These are phyloP conservation scores for Pediacus dermestoides DNA, from an alignment of 2,888 invertebrate species.

Conservation along the genomic window DNA sequence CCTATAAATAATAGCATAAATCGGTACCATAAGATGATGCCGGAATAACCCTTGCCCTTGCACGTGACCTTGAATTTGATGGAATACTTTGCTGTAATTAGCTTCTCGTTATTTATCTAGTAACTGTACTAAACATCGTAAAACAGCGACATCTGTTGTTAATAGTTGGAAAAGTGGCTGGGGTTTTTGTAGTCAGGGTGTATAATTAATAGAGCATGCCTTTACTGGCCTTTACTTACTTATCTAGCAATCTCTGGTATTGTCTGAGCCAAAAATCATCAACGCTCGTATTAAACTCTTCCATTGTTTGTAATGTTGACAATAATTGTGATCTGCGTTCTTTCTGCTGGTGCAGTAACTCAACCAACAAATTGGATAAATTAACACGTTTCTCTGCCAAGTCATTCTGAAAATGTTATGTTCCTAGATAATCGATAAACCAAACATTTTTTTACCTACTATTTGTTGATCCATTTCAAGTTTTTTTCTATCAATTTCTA, in stretches of 20 bases:
- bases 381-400: constrained; percentile 65
- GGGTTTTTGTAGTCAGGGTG: too few species aligned
- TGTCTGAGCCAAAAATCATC: constrained; percentile 74
- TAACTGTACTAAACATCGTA: too few species aligned
- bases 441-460: constrained; percentile 45
- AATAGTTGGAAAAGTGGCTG: too few species aligned
- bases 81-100: too few species aligned
- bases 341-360: constrained; percentile 66
- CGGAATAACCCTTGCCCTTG: too few species aligned
- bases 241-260: constrained; percentile 78
- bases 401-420: constrained; percentile 54
- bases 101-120: too few species aligned
- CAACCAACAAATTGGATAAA: constrained; percentile 64
- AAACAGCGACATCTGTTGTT: too few species aligned
- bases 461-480: constrained; percentile 65
- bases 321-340: constrained; percentile 63
- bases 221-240: constrained; percentile 29
- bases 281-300: constrained; percentile 53
- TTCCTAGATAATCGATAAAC: constrained; percentile 19
- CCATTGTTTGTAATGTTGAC: constrained; percentile 69
- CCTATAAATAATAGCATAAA: too few species aligned
- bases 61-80: too few species aligned
- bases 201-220: background rate
- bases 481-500: constrained; percentile 69
- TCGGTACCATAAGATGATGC: too few species aligned